Base-by-base conservation (phyloP, 1,140 invertebrate genomes). In the Metaphire vulgaris region DNA sequence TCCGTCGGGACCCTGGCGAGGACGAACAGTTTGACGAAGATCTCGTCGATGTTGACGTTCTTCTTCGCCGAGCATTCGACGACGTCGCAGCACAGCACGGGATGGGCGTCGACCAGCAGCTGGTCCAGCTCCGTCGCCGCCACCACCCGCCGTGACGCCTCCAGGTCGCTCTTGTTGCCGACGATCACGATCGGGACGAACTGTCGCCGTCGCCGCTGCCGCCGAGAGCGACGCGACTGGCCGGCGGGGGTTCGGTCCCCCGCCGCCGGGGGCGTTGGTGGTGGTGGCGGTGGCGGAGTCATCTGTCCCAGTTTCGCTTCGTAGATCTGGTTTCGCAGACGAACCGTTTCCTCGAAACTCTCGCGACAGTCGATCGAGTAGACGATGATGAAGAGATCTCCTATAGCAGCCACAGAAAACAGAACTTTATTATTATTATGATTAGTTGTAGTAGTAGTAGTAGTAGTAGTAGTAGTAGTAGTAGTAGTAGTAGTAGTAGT, bases 331-430 rank as follows among this genome's bases (percentile, higher is more conserved):
- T 94, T 92, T 64, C 92, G 87, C 69, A 94, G 88, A 67, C 91
- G 88, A 76, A 92, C 90, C 14, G 92, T 92, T 85, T 93, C 92
- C 79, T 93, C 91, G 81, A 93, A 95, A 0, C 92, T 92, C 82
- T 93, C 92, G n/a, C 91, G 88, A 79, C 91, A 91, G 81, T 93
- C 92, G 89, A 94, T 91, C 80, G 91, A 91, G 84, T 93, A 95
- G 12, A 94, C 92, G 76, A 95, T 85, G 69, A 94, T 89, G 85
- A 95, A 95, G 14, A 93, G 85, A 84, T 94, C 92, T 80, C 92
- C 92, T 94, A 88, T 30, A 83, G 82, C 15, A 69, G n/a, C n/a
- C 64, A 65, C n/a, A n/a, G n/a, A n/a, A n/a, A n/a, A n/a, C n/a
- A n/a, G n/a, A n/a, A n/a, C n/a, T n/a, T n/a, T n/a, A n/a, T n/a